These are phyloP conservation scores for Passer montanus DNA, from an alignment of 2,113 vertebrate genomes.

Conservation along the genomic window DNA sequence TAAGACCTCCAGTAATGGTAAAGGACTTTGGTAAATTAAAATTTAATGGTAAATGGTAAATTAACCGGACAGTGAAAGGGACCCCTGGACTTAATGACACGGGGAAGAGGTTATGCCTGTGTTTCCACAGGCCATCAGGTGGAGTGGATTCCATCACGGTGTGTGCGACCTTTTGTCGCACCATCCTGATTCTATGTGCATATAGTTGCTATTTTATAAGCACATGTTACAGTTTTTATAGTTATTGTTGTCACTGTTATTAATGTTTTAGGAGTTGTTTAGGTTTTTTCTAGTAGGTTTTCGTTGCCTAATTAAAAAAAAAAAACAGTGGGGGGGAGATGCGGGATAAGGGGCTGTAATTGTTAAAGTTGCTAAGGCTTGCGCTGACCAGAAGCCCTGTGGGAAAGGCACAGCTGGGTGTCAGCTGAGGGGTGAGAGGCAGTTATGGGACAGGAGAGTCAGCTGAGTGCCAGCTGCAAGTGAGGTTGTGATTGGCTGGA, in stretches of 20 bases:
- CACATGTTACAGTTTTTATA: background rate
- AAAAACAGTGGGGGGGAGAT: background rate
- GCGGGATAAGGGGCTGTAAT: background rate
- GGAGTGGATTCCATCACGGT: background rate
- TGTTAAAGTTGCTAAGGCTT: background rate
- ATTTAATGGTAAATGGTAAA: background rate
- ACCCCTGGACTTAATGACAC: background rate
- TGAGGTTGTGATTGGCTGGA: background rate
- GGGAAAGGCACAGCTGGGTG: background rate
- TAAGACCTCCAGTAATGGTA: background rate
- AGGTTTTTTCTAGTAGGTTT: background rate
- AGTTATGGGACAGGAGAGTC: background rate
- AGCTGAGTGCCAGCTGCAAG: background rate
- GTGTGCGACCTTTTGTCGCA: background rate
- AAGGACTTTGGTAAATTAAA: background rate
- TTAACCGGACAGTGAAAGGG: background rate
- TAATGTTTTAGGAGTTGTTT: background rate
- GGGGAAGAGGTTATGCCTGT: background rate
- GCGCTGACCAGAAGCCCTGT: background rate
- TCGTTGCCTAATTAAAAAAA: background rate
- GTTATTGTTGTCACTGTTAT: background rate
- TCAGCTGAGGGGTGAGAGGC: background rate
- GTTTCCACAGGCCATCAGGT: background rate
- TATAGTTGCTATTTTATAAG: background rate
- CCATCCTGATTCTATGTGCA: background rate